phyloP scores from a whole-genome alignment of 2,797 vertebrate species.

The Gymnocypris eckloni region DNA sequence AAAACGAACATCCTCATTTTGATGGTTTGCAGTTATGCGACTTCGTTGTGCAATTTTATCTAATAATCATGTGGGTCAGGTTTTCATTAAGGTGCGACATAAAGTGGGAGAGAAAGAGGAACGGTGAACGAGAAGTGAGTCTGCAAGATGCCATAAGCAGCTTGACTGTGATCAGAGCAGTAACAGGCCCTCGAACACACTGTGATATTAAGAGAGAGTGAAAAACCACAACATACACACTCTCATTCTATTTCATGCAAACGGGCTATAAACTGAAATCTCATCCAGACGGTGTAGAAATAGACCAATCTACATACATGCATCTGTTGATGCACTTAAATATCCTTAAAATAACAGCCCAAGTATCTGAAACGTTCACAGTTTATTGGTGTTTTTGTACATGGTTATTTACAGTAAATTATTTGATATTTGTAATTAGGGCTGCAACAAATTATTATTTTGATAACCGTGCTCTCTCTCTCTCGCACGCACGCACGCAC shows the following conservation, averaged over 20 bases:
- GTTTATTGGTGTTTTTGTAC: neutral
- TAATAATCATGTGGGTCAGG: constrained; percentile 8
- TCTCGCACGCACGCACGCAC: neutral
- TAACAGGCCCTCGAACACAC: neutral
- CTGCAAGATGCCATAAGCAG: neutral
- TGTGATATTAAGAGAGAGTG: constrained; percentile 17
- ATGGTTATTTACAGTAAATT: neutral
- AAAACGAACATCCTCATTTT: constrained; percentile 42
- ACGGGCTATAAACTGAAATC: neutral
- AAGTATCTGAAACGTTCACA: neutral
- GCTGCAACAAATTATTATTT: neutral
- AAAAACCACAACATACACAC: constrained; percentile 26
- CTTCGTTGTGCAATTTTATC: constrained; percentile 47
- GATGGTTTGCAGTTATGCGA: constrained; percentile 24
- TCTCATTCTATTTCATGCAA: neutral
- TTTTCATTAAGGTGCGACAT: constrained; percentile 41
- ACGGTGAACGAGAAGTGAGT: constrained; percentile 24
- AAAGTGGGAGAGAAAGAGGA: constrained; percentile 52
- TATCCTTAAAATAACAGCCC: neutral
- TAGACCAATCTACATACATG: neutral
- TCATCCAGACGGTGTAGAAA: neutral
- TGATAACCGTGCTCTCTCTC: neutral
- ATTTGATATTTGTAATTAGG: neutral
- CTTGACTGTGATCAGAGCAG: constrained; percentile 10
- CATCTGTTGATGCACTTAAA: neutral